Conservation (phyloP, 2,113 vertebrate species). For the Centrocercus urophasianus region DNA sequence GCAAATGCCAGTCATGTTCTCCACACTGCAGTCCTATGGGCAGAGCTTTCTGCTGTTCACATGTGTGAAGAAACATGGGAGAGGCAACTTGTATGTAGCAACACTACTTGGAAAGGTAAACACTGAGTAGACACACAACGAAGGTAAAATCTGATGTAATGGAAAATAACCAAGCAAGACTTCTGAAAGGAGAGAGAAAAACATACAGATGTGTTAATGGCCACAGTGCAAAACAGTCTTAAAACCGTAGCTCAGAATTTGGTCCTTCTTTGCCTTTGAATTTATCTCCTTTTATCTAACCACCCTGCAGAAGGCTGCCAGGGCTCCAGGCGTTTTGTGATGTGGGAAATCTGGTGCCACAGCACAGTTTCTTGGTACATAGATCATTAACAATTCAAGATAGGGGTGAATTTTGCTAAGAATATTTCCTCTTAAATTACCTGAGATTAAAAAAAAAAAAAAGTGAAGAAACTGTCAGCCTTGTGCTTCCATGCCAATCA, state of each 20-base stretch:
- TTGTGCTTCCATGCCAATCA: background rate
- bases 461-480: background rate
- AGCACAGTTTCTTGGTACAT: background rate
- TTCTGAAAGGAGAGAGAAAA: background rate
- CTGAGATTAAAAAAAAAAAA: background rate
- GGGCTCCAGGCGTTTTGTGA: background rate
- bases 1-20: background rate
- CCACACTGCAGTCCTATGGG: background rate
- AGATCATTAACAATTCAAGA: background rate
- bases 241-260: background rate
- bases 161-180: background rate
- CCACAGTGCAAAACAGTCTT: background rate
- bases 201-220: background rate
- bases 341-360: background rate
- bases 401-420: background rate
- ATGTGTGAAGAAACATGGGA: background rate
- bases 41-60: background rate
- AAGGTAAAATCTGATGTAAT: background rate
- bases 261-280: background rate
- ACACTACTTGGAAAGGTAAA: background rate
- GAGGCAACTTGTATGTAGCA: background rate
- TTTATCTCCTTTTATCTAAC: background rate
- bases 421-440: background rate
- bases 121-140: background rate
- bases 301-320: background rate